Conservation (phyloP, 2,113 vertebrate genomes). For the Microtus montanus region DNA sequence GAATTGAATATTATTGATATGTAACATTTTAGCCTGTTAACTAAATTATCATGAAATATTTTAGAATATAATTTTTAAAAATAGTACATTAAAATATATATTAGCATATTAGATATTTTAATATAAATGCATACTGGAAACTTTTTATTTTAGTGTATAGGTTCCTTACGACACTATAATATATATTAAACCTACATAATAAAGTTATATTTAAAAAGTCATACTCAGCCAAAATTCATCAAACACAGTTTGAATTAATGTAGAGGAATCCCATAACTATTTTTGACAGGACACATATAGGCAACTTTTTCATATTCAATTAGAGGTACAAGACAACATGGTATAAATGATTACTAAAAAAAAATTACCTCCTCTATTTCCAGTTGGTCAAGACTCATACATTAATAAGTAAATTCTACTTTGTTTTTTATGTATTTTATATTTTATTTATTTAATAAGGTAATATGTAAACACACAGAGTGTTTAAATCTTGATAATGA, state of each 20-base stretch:
- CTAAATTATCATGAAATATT: background rate
- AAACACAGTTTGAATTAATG: background rate
- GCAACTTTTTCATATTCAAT: background rate
- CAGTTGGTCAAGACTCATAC: background rate
- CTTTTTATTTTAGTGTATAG: background rate
- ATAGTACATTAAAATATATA: background rate
- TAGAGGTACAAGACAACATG: background rate
- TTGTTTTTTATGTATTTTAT: background rate
- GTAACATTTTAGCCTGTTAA: background rate
- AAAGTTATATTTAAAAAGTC: background rate
- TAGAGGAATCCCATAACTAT: background rate
- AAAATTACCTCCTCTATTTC: background rate
- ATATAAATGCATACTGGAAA: background rate
- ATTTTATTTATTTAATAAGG: background rate
- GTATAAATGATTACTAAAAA: background rate
- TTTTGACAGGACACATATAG: background rate
- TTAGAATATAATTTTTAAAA: background rate
- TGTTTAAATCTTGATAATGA: background rate
- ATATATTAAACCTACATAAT: background rate
- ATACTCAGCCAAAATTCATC: background rate
- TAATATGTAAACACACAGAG: background rate
- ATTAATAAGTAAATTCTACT: conserved; percentile 8
- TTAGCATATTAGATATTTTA: background rate
- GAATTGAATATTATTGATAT: conserved; percentile 49
- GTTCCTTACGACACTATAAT: no score